Percentiles rank a stretch among this genome's conserved stretches.
phyloP scores from a whole-genome alignment of 2,113 vertebrate genomes.

The Gymnogyps californianus region DNA sequence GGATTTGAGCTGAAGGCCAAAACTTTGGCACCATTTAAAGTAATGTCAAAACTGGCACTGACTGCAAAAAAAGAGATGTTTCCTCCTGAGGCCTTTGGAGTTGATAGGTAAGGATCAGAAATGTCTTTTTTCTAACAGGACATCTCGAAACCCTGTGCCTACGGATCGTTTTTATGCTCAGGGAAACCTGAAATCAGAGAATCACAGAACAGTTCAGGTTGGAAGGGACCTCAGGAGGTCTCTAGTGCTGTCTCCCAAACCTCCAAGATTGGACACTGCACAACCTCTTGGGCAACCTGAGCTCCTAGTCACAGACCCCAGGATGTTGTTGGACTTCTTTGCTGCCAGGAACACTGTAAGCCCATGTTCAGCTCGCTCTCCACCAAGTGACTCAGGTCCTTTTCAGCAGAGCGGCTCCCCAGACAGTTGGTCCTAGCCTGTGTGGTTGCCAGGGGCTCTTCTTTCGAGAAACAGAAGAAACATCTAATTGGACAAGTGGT shows the following conservation, averaged over 20 bases:
- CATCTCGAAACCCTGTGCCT: not conserved
- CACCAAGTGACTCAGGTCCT: not conserved
- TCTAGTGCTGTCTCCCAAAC: not conserved
- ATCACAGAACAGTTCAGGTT: not conserved
- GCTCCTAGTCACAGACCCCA: not conserved
- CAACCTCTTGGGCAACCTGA: not conserved
- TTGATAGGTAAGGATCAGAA: not conserved
- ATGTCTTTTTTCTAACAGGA: not conserved
- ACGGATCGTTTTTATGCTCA: not conserved
- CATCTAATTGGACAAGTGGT: not conserved
- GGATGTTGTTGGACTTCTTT: not conserved
- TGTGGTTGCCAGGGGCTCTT: not conserved
- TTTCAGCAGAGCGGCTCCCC: not conserved
- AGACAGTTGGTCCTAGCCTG: not conserved
- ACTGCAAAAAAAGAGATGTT: not conserved
- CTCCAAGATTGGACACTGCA: not conserved
- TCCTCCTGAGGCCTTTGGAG: not conserved
- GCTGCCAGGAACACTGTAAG: not conserved
- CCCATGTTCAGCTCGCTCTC: not conserved
- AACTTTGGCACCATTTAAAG: not conserved
- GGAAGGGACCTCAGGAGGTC: not conserved
- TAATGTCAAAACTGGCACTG: not conserved
- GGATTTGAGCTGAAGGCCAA: not conserved
- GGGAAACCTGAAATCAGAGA: not conserved
- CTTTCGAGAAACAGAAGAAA: not conserved